Conservation (phyloP, 2,888 invertebrate species). For the Oxytorus armatus region DNA sequence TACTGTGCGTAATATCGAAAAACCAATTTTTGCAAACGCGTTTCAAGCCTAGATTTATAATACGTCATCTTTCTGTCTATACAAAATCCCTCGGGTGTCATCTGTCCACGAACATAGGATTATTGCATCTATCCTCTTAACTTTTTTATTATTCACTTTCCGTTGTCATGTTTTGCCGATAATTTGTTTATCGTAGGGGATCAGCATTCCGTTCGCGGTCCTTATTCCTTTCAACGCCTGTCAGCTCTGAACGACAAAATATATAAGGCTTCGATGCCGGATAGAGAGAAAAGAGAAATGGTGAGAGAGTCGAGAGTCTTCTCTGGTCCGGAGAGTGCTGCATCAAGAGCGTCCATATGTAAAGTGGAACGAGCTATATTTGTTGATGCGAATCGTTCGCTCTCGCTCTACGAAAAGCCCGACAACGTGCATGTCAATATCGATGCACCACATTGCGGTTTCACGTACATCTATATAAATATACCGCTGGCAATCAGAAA, state of each 20-base stretch:
- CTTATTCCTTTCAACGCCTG: conserved; percentile 16
- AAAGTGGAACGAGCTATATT: conserved; percentile 1
- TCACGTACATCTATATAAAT: neutral
- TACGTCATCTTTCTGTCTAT: neutral
- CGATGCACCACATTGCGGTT: conserved; percentile 57
- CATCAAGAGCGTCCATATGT: conserved; percentile 19
- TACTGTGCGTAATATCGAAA: neutral
- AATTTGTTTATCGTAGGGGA: conserved; percentile 20
- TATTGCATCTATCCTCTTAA: neutral
- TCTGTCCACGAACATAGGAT: neutral
- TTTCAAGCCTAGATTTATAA: neutral
- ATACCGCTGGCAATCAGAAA: neutral
- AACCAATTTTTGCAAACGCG: neutral
- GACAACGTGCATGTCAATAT: conserved; percentile 47
- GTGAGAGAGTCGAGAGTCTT: too few relatives aligned
- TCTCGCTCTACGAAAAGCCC: conserved; percentile 20
- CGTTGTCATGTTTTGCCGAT: conserved; percentile 1
- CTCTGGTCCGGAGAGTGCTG: conserved; percentile 19
- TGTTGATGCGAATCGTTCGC: conserved; percentile 25
- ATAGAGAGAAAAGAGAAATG: neutral
- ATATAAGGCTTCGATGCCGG: conserved; percentile 24
- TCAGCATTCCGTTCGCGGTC: conserved; percentile 5
- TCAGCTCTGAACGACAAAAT: conserved; percentile 20
- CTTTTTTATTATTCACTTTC: neutral
- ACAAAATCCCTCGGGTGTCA: neutral